Percentiles rank a stretch among this genome's conserved stretches.
These are phyloP conservation scores for Ascidia mentula DNA, from an alignment of 23 tunicate genomes.

Conservation along the genomic window DNA sequence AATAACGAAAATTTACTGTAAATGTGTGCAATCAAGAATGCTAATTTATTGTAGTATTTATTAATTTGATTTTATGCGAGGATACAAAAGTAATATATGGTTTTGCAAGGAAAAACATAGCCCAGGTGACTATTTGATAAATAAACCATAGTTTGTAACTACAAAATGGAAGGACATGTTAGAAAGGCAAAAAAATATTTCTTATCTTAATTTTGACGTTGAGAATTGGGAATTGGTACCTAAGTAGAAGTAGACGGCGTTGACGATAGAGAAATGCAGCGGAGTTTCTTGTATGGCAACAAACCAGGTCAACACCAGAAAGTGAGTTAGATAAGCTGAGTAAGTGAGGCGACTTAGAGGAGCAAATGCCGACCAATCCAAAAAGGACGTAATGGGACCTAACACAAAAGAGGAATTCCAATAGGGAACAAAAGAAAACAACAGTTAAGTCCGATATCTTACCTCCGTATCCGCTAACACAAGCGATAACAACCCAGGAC, in stretches of 20 bases:
- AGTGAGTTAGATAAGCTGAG: constrained; percentile 29
- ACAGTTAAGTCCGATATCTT: not conserved
- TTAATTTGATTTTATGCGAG: too few species aligned
- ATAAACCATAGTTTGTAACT: too few species aligned
- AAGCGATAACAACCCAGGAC: constrained; percentile 81
- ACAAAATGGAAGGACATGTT: too few species aligned
- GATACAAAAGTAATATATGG: too few species aligned
- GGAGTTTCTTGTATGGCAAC: constrained; percentile 10
- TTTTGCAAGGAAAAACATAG: too few species aligned
- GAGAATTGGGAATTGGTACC: constrained; percentile 29
- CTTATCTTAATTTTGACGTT: too few species aligned
- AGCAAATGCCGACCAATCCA: constrained; percentile 35
- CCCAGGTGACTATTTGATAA: too few species aligned
- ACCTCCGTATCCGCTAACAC: constrained; percentile 87
- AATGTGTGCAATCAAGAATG: too few species aligned
- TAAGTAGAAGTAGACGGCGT: constrained; percentile 21
- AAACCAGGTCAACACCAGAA: constrained; percentile 25
- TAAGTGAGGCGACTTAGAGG: constrained; percentile 49
- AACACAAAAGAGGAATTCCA: not conserved
- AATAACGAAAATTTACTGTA: too few species aligned
- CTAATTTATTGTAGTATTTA: too few species aligned
- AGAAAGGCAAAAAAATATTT: too few species aligned
- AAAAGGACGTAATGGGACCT: constrained; percentile 41
- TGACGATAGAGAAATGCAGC: constrained; percentile 21
- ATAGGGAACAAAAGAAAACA: not conserved